Evolutionary conservation across 2,113 vertebrate genomes (phyloP).

Genomic region (Struthio camelus): DNA sequence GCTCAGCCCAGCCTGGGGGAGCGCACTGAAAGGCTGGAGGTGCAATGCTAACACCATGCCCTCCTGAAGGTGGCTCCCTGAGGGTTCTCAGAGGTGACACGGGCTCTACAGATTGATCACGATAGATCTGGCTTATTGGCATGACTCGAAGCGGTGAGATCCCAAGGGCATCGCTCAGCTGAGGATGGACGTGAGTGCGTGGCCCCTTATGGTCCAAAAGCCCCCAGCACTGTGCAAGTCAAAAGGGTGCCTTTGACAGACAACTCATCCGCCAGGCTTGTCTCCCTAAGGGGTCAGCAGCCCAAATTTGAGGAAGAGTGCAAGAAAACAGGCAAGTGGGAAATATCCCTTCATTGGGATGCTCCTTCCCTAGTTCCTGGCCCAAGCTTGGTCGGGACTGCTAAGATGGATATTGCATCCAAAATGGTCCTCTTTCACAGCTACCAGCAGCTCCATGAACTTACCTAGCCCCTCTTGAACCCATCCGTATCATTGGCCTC

Average conservation of each 20-base stretch:
- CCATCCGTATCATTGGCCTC: background rate
- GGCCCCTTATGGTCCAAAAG: background rate
- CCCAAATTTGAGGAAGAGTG: background rate
- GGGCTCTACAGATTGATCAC: background rate
- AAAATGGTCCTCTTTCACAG: fast-evolving
- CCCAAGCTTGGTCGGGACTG: too few species aligned
- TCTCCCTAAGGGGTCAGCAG: background rate
- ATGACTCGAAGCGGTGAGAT: background rate
- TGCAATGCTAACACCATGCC: background rate
- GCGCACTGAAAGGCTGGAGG: background rate
- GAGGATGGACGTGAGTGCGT: background rate
- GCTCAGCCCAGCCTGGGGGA: background rate
- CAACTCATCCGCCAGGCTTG: fast-evolving
- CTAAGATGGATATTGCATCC: background rate
- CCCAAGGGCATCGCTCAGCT: background rate
- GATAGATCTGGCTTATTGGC: background rate
- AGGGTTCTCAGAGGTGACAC: too few species aligned
- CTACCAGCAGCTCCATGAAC: background rate
- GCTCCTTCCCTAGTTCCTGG: fast-evolving
- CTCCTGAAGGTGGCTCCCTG: too few species aligned
- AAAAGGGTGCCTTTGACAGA: background rate
- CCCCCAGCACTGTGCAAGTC: background rate
- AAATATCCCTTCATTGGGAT: background rate
- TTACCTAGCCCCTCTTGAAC: background rate
- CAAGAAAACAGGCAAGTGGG: background rate